phyloP scores from a whole-genome alignment of 2,797 vertebrate species.

The Rhadinocentrus ornatus region DNA sequence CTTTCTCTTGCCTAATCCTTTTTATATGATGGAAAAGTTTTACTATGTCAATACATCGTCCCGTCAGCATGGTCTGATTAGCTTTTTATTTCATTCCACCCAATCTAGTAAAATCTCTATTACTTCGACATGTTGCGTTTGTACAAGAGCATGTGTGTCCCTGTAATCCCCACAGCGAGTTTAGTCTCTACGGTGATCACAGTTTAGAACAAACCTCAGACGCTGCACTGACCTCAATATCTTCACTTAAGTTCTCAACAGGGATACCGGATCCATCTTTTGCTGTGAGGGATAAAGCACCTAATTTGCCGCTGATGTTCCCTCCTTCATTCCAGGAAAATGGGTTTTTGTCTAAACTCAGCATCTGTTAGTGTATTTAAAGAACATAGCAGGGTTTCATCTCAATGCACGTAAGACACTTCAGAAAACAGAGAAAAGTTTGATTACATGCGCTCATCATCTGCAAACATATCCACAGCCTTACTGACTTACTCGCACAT shows the following conservation, averaged over 20 bases:
- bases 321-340: conserved; percentile 82
- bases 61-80: neutral
- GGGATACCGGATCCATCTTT: conserved; percentile 81
- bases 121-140: neutral
- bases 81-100: neutral
- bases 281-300: conserved; percentile 83
- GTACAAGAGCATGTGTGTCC: neutral
- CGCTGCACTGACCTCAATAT: conserved; percentile 85
- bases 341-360: conserved; percentile 85
- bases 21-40: neutral
- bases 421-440: neutral
- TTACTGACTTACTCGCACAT: conserved; percentile 81
- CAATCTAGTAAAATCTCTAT: neutral
- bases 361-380: conserved; percentile 81
- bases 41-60: neutral
- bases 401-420: neutral
- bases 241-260: conserved; percentile 83
- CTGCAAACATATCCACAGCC: neutral
- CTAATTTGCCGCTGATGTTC: conserved; percentile 83
- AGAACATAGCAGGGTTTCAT: neutral
- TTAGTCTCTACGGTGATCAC: neutral
- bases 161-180: neutral
- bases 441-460: neutral
- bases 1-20: neutral
- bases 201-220: neutral